A percentile compares a stretch with the other conserved stretches of the same genome.
phyloP scores from a whole-genome alignment of 2,888 invertebrate species.

The Cephus spinipes region DNA sequence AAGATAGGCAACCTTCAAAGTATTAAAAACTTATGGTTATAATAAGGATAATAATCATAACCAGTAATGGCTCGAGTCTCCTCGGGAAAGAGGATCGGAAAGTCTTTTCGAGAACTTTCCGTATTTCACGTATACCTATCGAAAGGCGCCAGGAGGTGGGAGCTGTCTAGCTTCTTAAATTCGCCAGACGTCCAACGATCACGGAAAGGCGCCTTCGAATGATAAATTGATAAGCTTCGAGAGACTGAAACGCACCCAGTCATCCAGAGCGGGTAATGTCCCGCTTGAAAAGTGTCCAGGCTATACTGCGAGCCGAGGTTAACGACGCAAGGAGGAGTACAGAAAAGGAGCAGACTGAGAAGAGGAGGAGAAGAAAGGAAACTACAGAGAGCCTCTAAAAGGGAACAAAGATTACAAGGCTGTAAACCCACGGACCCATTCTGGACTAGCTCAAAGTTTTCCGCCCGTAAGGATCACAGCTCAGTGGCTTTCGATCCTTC shows the following conservation, averaged over 20 bases:
- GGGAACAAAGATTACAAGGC: conserved; percentile 23
- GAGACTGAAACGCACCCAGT: neutral
- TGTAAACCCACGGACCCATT: conserved; percentile 25
- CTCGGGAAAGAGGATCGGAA: neutral
- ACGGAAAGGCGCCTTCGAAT: neutral
- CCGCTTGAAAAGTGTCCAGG: neutral
- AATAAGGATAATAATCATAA: neutral
- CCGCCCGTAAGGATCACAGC: conserved; percentile 17
- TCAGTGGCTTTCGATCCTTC: conserved; percentile 26
- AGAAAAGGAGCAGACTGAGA: no score
- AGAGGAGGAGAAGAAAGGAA: neutral
- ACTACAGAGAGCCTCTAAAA: neutral
- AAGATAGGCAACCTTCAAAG: neutral
- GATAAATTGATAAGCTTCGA: neutral
- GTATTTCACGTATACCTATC: neutral
- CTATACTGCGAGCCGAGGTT: neutral
- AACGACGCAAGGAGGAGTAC: neutral
- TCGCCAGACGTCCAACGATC: neutral
- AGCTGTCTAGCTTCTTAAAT: neutral
- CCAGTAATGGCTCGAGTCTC: neutral
- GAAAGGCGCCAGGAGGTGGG: neutral
- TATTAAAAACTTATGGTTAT: neutral
- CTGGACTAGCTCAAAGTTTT: conserved; percentile 19
- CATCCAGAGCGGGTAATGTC: neutral
- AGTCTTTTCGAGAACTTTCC: neutral